A percentile compares a stretch with the other conserved stretches of the same genome.
phyloP scores from a whole-genome alignment of 2,113 vertebrate species.

The Nansenia antarctica region DNA sequence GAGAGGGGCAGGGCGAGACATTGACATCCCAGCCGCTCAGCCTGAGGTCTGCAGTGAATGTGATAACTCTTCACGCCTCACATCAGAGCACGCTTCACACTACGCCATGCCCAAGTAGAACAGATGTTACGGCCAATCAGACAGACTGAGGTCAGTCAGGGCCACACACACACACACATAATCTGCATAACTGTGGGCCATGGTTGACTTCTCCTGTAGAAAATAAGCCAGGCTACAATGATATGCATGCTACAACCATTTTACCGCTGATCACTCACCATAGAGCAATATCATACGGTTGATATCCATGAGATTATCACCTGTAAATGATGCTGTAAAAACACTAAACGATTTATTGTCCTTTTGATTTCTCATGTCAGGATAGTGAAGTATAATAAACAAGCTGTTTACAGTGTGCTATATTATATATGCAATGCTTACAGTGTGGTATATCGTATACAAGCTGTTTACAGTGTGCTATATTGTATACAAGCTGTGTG shows the following conservation, averaged over 20 bases:
- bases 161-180: not conserved
- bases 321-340: too few species aligned
- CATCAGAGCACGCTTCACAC: conserved; percentile 59
- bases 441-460: too few species aligned
- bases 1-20: conserved; percentile 1
- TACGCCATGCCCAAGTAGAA: conserved; percentile 56
- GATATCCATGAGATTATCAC: not conserved
- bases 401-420: too few species aligned
- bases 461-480: too few species aligned
- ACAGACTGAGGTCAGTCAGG: conserved; percentile 45
- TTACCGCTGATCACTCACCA: not conserved
- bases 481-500: too few species aligned
- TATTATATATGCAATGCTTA: too few species aligned
- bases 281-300: not conserved
- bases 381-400: too few species aligned
- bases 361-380: too few species aligned
- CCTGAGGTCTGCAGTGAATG: conserved; percentile 55
- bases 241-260: not conserved
- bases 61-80: conserved; percentile 59
- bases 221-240: not conserved
- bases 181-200: too few species aligned
- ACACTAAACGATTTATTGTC: too few species aligned
- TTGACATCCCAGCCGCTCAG: conserved; percentile 42
- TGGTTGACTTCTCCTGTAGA: not conserved
- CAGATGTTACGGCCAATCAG: conserved; percentile 59